Evolutionary conservation across 2,888 invertebrate genomes (phyloP), one percentile per base, ranked within the genome.

Genomic region (Amphipoea oculea): DNA sequence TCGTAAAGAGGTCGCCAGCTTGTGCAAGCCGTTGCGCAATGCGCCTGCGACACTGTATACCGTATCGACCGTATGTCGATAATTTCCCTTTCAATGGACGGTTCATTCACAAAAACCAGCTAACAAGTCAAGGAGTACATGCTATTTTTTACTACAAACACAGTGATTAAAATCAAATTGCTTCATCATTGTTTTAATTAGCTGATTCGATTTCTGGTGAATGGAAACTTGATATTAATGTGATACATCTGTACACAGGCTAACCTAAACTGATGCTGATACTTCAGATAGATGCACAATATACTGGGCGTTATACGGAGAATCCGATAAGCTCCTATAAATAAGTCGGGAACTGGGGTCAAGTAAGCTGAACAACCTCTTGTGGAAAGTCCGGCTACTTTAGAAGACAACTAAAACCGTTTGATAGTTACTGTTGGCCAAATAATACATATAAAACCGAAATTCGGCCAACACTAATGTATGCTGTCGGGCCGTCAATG

Each of bases 21-120:
- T 88, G 82, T 87, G 90, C 88, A 89, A 91, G 88, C 82, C 78
- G 82, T 86, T 91, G 85, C 89, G 90, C 88, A 92, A 92, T 86
- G 84, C 84, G 85, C 85, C 86, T 86, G 91, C 89, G 91, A 87
- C 88, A 85, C 86, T 82, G 83, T 76, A 72, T 82, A 86, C 88
- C 83, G 29, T 29, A 29, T 29, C 29, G 29, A 29, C 29, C 29
- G 85, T 88, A 86, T 77, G 83, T 81, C 71, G 78, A 79, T 89
- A 90, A 89, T 88, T 89, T 92, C 85, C 87, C 90, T 93, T 92
- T 91, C 91, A 92, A 91, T 92, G 89, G 82, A 79, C 88, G 85
- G 78, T 89, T 89, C 90, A 91, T 91, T 91, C 90, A 92, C 82
- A 82, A 87, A 71, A 85, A 83, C 42, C 42, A 74, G 76, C 77